These are phyloP conservation scores for Wasmannia auropunctata DNA, from an alignment of 1,140 invertebrate species.

Conservation along the genomic window DNA sequence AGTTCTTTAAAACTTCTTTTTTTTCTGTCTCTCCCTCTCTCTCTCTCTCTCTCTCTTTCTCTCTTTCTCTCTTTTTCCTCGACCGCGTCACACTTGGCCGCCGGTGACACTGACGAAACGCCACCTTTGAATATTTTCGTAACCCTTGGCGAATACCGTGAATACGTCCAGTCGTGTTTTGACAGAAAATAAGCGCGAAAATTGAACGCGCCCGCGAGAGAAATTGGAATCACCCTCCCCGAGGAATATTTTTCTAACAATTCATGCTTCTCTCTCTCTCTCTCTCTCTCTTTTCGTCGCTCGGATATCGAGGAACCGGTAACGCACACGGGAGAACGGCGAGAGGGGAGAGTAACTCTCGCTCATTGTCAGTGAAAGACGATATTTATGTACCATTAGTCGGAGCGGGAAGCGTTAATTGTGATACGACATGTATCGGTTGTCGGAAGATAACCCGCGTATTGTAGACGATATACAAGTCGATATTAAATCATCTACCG, in stretches of 20 bases:
- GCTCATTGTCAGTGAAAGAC: conserved; percentile 17
- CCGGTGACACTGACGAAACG: conserved; percentile 49
- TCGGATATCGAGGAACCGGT: background rate
- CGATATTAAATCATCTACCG: conserved; percentile 8
- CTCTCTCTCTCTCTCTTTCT: background rate
- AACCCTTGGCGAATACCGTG: conserved; percentile 64
- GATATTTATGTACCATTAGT: conserved; percentile 38
- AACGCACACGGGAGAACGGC: background rate
- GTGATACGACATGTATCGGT: conserved; percentile 32
- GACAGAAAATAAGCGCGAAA: conserved; percentile 77
- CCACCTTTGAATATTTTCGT: conserved; percentile 68
- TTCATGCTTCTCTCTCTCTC: conserved; percentile 41
- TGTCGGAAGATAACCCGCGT: background rate
- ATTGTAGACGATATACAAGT: background rate
- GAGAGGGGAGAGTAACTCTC: background rate
- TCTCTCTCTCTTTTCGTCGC: background rate
- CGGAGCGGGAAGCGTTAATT: conserved; percentile 21
- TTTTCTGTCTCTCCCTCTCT: background rate
- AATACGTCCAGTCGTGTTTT: conserved; percentile 71
- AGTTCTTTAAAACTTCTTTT: conserved; percentile 61
- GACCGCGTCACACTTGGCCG: background rate
- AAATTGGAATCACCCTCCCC: conserved; percentile 57
- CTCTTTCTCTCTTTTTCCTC: background rate
- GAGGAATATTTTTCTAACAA: conserved; percentile 71
- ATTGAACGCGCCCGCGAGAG: conserved; percentile 65